Base-by-base conservation (phyloP, 2,888 invertebrate species). In the Cryptophagus acutangulus region DNA sequence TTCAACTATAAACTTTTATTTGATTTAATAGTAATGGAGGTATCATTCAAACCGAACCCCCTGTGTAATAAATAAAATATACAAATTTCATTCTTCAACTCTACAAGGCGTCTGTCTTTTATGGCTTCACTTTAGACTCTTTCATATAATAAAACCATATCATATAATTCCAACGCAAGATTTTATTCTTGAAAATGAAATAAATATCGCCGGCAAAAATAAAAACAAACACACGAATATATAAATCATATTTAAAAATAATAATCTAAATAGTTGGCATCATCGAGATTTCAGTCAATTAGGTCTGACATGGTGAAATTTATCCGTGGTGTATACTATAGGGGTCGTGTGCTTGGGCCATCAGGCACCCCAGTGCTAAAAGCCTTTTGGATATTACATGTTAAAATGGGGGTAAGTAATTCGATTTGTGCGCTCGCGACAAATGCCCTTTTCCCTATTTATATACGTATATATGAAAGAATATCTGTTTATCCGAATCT, bases 331-430 rank as follows among this genome's bases (percentile, higher is more conserved):
- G 12, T 26, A 26, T 26, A 26, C 20, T 48, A 45, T 37, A 41
- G 48, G 54, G 55, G 57, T 49, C 52, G 48, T 42, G 44, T 51
- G 52, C 52, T 52, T n/a, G 55, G 55, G 61, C 58, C 57, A 62
- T 61, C 63, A 61, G 61, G 65, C 58, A 62, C 65, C 65, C 65
- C 62, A 63, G 59, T 59, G 65, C 68, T 69, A 69, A 70, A 69
- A 70, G 70, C 67, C 69, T 69, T 69, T 68, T 65, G 64, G 66
- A 69, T 69, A 70, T 70, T 69, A 69, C 66, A 69, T 69, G 69
- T 68, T 68, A 67, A 70, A 70, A 69, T 67, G 66, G 64, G 70
- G 68, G 68, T 69, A 67, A 69, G 65, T 70, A 69, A 69, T 69
- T 66, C 67, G 69, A 70, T 70, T 70, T 66, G 61, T 63, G 58